Percentiles rank a stretch among this genome's conserved stretches.
phyloP scores from a whole-genome alignment of 1,140 invertebrate genomes.

The Mercenaria mercenaria region DNA sequence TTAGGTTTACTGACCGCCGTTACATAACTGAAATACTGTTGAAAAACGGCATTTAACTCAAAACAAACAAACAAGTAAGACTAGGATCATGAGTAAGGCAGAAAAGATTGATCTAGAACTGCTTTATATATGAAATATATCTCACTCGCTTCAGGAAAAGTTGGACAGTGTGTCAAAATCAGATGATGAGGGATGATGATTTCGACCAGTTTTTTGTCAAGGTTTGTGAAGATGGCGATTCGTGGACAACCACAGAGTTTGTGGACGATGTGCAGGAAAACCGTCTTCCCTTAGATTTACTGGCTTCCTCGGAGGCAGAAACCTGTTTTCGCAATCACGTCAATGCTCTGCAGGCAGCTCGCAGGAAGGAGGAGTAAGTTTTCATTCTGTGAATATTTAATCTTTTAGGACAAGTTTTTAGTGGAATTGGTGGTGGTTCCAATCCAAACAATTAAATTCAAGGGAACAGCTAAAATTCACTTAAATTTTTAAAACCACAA shows the following conservation, averaged over 20 bases:
- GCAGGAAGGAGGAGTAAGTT: slow-evolving; percentile 95
- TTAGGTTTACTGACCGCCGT: too few relatives aligned
- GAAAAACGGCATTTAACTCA: too few relatives aligned
- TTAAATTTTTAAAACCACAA: too few relatives aligned
- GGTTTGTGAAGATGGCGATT: slow-evolving; percentile 90
- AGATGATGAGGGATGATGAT: slow-evolving; percentile 94
- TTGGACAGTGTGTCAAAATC: slow-evolving; percentile 94
- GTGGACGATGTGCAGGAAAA: slow-evolving; percentile 87
- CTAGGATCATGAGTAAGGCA: too few relatives aligned
- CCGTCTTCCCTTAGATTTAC: slow-evolving; percentile 95
- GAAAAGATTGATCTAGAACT: too few relatives aligned
- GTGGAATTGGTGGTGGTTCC: too few relatives aligned
- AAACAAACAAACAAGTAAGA: too few relatives aligned
- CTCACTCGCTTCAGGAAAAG: slow-evolving; percentile 90
- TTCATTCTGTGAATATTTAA: not conserved
- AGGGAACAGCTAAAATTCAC: too few relatives aligned
- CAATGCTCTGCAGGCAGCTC: slow-evolving; percentile 95
- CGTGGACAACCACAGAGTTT: slow-evolving; percentile 93
- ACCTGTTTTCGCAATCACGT: slow-evolving; percentile 96
- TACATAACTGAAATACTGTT: too few relatives aligned
- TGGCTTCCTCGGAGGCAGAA: slow-evolving; percentile 96
- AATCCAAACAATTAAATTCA: too few relatives aligned
- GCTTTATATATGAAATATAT: too few relatives aligned
- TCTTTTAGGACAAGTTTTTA: not conserved
- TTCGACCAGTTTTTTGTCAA: slow-evolving; percentile 97